Evolutionary conservation across 2,888 invertebrate genomes (phyloP).

Genomic region (Microdon myrmicae): DNA sequence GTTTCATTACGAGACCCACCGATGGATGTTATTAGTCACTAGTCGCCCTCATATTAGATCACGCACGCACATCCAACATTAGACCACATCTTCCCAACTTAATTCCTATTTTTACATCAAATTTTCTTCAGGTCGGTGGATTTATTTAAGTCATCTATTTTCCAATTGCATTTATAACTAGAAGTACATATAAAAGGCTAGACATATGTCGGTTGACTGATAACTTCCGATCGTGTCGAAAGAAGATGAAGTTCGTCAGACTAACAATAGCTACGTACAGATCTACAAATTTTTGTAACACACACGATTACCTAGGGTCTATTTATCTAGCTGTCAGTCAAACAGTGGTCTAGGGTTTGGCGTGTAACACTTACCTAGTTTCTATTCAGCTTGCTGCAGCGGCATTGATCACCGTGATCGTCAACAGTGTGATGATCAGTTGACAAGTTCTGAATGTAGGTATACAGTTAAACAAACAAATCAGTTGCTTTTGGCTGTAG

Average conservation of each 20-base stretch:
- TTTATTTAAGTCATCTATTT: conserved; percentile 38
- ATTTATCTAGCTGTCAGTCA: conserved; percentile 23
- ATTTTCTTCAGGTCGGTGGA: conserved; percentile 36
- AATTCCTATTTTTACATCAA: conserved; percentile 18
- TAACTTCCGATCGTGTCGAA: conserved; percentile 33
- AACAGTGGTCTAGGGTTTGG: conserved; percentile 46
- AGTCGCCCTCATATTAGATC: conserved; percentile 16
- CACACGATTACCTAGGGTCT: conserved; percentile 21
- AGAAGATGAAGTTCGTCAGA: conserved; percentile 2
- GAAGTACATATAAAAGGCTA: no score
- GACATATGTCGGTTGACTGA: conserved; percentile 15
- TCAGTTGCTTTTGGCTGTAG: conserved; percentile 37
- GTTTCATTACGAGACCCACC: no score
- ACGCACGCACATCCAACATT: conserved; percentile 9
- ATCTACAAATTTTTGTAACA: conserved; percentile 26
- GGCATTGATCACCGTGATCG: conserved; percentile 9
- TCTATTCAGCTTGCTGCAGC: conserved; percentile 32
- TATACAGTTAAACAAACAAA: conserved; percentile 28
- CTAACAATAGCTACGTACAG: conserved; percentile 17
- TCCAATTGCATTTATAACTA: no score
- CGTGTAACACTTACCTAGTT: conserved; percentile 51
- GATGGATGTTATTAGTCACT: no score
- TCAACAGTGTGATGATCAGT: conserved; percentile 33
- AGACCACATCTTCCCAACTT: conserved; percentile 16
- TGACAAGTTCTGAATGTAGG: conserved; percentile 41